A percentile compares a stretch with the other conserved stretches of the same genome.
Evolutionary conservation across 2,797 vertebrate species (phyloP).

Genomic region (Poliocrania exsul): DNA sequence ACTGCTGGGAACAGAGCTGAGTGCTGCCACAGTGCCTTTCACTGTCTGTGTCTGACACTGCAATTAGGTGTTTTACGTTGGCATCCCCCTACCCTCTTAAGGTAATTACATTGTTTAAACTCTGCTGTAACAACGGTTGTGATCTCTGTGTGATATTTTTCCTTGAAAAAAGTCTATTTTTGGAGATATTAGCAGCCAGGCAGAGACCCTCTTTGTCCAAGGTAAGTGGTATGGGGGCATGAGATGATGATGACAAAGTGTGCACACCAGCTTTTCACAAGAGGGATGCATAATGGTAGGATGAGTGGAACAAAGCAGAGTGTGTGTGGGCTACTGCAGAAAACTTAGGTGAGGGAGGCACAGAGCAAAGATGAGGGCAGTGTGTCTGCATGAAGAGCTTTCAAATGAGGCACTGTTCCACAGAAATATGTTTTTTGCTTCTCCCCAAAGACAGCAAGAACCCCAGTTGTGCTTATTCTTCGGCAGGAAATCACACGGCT

Average conservation of each 20-base stretch:
- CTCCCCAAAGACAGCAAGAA: background rate
- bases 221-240: background rate
- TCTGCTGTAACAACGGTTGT: background rate
- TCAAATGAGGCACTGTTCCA: background rate
- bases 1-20: background rate
- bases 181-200: background rate
- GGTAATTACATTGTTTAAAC: background rate
- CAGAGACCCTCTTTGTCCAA: background rate
- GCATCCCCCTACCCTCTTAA: background rate
- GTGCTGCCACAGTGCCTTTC: background rate
- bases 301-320: background rate
- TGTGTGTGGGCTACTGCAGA: accelerated
- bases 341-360: accelerated
- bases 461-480: background rate
- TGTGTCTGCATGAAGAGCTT: background rate
- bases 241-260: background rate
- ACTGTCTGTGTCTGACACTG: background rate
- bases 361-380: background rate
- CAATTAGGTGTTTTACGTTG: background rate
- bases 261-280: accelerated
- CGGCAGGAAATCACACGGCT: background rate
- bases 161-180: background rate
- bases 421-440: background rate
- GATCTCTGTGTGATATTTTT: background rate
- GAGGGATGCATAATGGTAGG: no score